Conservation (phyloP, 2,113 vertebrate species). For the Rhinoptilus africanus region DNA sequence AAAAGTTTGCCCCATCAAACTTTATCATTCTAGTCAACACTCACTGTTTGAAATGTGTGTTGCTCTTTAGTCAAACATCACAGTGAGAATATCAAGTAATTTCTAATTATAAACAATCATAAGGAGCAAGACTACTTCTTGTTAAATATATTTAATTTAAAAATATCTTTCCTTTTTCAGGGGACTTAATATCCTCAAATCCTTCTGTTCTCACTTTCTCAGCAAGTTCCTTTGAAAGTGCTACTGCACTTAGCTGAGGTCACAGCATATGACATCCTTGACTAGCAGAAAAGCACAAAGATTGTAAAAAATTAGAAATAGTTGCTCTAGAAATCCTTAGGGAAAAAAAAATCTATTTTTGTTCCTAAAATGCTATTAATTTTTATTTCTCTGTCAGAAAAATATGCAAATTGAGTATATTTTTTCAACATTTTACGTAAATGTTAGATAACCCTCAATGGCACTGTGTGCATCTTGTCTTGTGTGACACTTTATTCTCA, state of each 20-base stretch:
- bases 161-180: background rate
- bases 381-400: background rate
- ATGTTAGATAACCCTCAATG: background rate
- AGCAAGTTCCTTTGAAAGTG: background rate
- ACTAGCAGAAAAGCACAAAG: background rate
- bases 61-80: background rate
- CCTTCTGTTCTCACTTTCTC: background rate
- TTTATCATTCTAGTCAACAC: background rate
- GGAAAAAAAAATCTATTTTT: background rate
- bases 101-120: background rate
- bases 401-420: background rate
- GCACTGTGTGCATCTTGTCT: background rate
- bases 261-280: background rate
- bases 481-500: background rate
- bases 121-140: background rate
- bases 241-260: background rate
- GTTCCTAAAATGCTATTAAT: background rate
- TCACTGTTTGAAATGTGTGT: background rate
- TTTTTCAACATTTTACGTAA: background rate
- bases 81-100: background rate
- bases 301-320: background rate
- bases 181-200: background rate
- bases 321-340: background rate
- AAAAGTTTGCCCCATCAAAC: background rate
- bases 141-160: background rate